These are phyloP conservation scores for Cheilosia impressa DNA, from an alignment of 2,888 invertebrate species.

Conservation along the genomic window DNA sequence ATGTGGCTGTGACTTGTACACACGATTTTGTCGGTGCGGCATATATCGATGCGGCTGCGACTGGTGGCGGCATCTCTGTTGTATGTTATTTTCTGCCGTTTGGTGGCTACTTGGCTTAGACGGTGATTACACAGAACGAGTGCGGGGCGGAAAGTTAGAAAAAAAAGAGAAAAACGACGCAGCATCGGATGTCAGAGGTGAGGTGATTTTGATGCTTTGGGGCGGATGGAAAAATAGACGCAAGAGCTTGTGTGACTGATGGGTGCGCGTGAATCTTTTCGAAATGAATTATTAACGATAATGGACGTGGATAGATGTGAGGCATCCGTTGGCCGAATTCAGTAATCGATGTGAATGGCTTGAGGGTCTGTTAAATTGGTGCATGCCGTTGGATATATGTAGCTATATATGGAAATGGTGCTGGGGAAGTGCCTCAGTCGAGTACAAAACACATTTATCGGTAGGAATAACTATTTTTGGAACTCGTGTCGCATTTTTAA, in stretches of 20 bases:
- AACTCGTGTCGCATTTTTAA: too few relatives aligned
- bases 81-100: slow-evolving; percentile 48
- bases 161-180: slow-evolving; percentile 12
- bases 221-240: slow-evolving; percentile 57
- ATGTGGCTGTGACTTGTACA: slow-evolving; percentile 69
- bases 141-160: slow-evolving; percentile 37
- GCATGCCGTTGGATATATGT: neutral
- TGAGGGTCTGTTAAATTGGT: too few relatives aligned
- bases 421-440: too few relatives aligned
- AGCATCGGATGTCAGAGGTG: slow-evolving; percentile 67
- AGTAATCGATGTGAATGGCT: neutral
- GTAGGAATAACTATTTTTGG: too few relatives aligned
- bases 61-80: slow-evolving; percentile 52
- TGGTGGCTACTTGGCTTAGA: slow-evolving; percentile 49
- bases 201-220: slow-evolving; percentile 63
- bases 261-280: slow-evolving; percentile 15
- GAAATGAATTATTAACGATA: slow-evolving; percentile 15
- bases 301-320: neutral
- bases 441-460: too few relatives aligned
- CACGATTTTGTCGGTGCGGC: slow-evolving; percentile 63
- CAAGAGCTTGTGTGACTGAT: slow-evolving; percentile 48
- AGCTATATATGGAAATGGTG: too few relatives aligned
- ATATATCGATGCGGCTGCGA: slow-evolving; percentile 52
- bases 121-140: slow-evolving; percentile 12
- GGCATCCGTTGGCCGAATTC: slow-evolving; percentile 15